These are phyloP conservation scores for Drosophila formosana DNA, from an alignment of 2,888 invertebrate species.

Conservation along the genomic window DNA sequence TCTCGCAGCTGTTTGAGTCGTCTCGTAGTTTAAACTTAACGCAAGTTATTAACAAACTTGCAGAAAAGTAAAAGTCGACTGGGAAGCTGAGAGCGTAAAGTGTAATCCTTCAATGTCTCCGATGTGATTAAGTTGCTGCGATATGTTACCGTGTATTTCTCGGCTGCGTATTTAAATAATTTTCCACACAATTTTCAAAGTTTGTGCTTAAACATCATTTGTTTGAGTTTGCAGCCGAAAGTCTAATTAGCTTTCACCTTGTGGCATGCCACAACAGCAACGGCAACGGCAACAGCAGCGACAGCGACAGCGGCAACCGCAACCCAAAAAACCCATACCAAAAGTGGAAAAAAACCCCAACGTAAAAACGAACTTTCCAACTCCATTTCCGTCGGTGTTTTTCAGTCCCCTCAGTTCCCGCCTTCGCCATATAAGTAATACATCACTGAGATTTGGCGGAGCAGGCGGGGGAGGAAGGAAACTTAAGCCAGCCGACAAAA, in stretches of 20 bases:
- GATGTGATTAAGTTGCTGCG: slow-evolving; percentile 5
- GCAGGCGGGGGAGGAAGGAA: slow-evolving; percentile 1
- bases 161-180: slow-evolving; percentile 4
- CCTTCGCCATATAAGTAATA: slow-evolving; percentile 52
- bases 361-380: slow-evolving; percentile 43
- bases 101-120: slow-evolving; percentile 2
- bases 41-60: slow-evolving; percentile 1
- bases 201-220: slow-evolving; percentile 42
- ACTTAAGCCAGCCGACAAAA: slow-evolving; percentile 42
- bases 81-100: background rate
- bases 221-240: slow-evolving; percentile 59
- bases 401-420: background rate
- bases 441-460: slow-evolving; percentile 71
- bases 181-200: slow-evolving; percentile 1
- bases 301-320: slow-evolving; percentile 10
- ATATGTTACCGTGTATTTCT: slow-evolving; percentile 1
- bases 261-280: slow-evolving; percentile 57
- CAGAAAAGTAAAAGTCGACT: background rate
- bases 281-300: slow-evolving; percentile 16
- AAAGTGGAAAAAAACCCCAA: slow-evolving; percentile 7
- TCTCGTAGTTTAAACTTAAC: background rate
- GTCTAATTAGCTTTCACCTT: slow-evolving; percentile 75
- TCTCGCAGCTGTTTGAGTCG: background rate
- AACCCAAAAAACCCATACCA: slow-evolving; percentile 6
- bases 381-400: slow-evolving; percentile 45